Evolutionary conservation across 2,797 vertebrate species (phyloP).

Genomic region (Adelosebastes latens): DNA sequence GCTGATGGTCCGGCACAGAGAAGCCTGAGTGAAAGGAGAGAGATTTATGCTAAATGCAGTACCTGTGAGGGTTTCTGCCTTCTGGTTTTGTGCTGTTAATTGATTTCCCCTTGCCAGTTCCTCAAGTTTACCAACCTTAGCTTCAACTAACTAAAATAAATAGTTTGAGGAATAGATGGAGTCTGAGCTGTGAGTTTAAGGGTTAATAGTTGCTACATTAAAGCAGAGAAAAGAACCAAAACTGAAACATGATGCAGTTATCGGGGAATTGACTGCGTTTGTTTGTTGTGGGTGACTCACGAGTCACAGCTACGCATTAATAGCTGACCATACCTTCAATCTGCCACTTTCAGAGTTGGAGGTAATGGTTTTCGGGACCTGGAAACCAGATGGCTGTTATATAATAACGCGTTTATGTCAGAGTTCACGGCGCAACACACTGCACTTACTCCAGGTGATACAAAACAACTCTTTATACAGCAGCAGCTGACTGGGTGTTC

Average conservation of each 20-base stretch:
- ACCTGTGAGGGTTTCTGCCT: too few species aligned
- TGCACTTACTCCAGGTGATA: background rate
- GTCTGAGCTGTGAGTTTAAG: background rate
- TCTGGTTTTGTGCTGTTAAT: too few species aligned
- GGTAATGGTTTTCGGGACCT: background rate
- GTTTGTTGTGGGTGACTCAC: background rate
- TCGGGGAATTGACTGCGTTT: background rate
- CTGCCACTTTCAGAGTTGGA: background rate
- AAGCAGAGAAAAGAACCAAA: background rate
- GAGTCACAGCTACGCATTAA: background rate
- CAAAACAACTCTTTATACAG: background rate
- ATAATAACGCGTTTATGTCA: constrained; percentile 16
- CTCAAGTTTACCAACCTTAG: too few species aligned
- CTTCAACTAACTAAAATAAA: background rate
- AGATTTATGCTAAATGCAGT: too few species aligned
- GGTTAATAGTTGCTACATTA: background rate
- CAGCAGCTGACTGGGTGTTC: background rate
- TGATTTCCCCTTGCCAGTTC: too few species aligned
- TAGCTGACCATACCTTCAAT: background rate
- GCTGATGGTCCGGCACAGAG: too few species aligned
- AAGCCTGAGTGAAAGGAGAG: too few species aligned
- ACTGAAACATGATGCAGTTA: background rate
- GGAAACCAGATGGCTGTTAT: background rate
- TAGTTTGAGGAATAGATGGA: too few species aligned
- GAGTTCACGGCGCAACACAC: background rate